A percentile compares a stretch with the other conserved stretches of the same genome.
These are phyloP conservation scores for Halcyon senegalensis DNA, from an alignment of 2,113 vertebrate genomes.

Conservation along the genomic window DNA sequence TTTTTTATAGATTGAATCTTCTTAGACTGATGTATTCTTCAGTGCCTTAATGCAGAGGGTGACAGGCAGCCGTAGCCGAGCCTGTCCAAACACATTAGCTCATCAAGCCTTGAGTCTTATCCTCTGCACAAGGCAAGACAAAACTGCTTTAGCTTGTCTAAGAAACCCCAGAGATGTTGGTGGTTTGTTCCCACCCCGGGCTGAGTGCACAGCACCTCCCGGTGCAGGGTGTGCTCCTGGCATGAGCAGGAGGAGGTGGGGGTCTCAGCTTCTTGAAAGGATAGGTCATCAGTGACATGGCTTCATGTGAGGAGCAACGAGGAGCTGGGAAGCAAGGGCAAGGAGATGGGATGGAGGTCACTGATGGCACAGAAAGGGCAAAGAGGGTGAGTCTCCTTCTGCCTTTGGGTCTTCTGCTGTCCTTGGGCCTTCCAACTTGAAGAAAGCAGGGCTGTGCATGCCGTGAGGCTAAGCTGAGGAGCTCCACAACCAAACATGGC, in stretches of 20 bases:
- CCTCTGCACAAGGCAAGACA: neutral
- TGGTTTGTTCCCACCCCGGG: neutral
- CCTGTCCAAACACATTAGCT: fast-evolving
- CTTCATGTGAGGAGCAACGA: neutral
- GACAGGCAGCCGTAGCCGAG: neutral
- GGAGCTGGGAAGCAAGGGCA: neutral
- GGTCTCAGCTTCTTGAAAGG: neutral
- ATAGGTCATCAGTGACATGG: neutral
- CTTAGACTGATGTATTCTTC: neutral
- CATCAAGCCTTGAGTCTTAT: neutral
- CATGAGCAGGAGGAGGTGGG: neutral
- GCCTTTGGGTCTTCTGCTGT: neutral
- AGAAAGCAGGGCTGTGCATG: neutral
- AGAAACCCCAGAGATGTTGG: neutral
- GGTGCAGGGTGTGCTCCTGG: fast-evolving
- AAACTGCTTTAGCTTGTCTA: neutral
- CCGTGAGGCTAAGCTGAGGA: neutral
- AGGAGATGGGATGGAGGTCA: neutral
- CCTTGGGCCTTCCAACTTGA: neutral
- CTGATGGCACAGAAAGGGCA: neutral
- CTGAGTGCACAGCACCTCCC: neutral
- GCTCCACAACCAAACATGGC: neutral
- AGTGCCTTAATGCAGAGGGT: neutral
- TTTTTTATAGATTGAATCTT: neutral
- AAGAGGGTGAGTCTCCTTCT: neutral